Evolutionary conservation across 2,113 vertebrate species (phyloP).

Genomic region (Suricata suricatta): DNA sequence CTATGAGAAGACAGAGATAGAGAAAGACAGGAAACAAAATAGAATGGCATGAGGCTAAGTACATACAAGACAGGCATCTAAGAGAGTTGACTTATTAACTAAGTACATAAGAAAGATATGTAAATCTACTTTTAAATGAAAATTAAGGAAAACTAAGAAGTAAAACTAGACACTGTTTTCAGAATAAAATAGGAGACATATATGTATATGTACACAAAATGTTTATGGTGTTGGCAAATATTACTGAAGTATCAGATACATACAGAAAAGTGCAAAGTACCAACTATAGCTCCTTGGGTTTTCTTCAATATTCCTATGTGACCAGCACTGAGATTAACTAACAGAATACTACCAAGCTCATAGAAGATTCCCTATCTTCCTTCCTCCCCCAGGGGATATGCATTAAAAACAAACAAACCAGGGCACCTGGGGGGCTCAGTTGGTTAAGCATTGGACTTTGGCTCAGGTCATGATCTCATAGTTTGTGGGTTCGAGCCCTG

Average conservation of each 20-base stretch:
- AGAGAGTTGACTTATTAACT: neutral
- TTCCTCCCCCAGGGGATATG: neutral
- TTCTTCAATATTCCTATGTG: neutral
- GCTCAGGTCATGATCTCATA: neutral
- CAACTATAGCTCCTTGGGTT: neutral
- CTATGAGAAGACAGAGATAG: neutral
- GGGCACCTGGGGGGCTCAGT: neutral
- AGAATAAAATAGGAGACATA: neutral
- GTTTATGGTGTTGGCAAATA: neutral
- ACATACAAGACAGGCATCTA: neutral
- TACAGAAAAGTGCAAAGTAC: neutral
- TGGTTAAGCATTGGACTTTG: neutral
- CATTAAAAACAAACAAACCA: neutral
- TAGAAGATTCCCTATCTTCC: neutral
- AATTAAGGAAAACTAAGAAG: neutral
- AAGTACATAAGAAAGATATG: neutral
- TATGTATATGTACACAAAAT: neutral
- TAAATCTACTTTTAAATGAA: neutral
- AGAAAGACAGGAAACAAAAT: neutral
- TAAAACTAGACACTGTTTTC: constrained; percentile 2
- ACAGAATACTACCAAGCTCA: neutral
- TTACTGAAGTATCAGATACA: neutral
- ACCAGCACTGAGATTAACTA: neutral
- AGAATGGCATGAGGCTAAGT: neutral
- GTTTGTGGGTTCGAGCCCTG: neutral